Percentiles rank a stretch among this genome's conserved stretches.
phyloP scores from a whole-genome alignment of 2,888 invertebrate species.

The Protonemura montana region DNA sequence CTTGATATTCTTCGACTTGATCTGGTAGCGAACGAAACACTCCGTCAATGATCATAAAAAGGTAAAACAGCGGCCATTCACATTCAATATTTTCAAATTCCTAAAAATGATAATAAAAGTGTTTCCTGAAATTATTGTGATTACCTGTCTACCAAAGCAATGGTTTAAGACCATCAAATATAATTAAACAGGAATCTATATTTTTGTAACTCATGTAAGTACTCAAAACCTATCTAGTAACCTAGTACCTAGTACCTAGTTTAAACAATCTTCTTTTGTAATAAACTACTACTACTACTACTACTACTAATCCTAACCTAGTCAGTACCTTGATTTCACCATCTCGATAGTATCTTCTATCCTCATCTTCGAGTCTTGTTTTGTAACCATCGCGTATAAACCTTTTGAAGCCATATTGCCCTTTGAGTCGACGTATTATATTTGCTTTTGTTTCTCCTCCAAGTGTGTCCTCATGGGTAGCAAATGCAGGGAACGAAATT shows the following conservation, averaged over 20 bases:
- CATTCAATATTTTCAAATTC: constrained; percentile 96
- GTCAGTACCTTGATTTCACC: constrained; percentile 81
- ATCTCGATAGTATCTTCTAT: constrained; percentile 78
- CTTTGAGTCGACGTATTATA: constrained; percentile 80
- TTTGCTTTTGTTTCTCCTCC: constrained; percentile 87
- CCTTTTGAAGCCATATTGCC: constrained; percentile 91
- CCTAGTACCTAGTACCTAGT: no score
- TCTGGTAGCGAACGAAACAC: constrained; percentile 86
- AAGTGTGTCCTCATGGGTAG: constrained; percentile 93
- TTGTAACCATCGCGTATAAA: constrained; percentile 95
- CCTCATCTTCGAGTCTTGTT: constrained; percentile 84
- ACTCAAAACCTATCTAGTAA: no score
- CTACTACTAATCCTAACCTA: no score
- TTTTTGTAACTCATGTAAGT: not conserved
- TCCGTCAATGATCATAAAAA: constrained; percentile 96
- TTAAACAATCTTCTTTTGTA: no score
- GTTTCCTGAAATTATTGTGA: not conserved
- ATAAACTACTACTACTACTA: no score
- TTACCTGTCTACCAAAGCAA: no score
- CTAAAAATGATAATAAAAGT: constrained; percentile 56
- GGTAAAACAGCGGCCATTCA: constrained; percentile 97
- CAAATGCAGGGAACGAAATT: constrained; percentile 97
- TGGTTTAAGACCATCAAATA: no score
- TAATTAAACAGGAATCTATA: constrained; percentile 27
- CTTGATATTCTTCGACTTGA: constrained; percentile 92